Percentiles rank a stretch among this genome's conserved stretches.
Evolutionary conservation across 2,888 invertebrate genomes (phyloP).

Genomic region (Apotomis turbidana): DNA sequence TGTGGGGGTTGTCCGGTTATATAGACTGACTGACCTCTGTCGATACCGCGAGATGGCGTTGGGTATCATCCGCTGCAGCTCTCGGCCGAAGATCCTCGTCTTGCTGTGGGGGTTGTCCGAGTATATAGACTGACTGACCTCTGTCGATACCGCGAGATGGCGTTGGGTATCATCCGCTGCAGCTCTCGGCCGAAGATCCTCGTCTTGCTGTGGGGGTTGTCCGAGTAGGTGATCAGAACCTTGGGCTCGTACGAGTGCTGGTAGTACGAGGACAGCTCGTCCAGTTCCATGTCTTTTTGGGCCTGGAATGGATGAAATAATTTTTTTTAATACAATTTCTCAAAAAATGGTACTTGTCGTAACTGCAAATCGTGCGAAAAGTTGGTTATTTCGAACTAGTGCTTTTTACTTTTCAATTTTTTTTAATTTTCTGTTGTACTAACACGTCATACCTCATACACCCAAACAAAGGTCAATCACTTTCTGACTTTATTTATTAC

Average conservation of each 20-base stretch:
- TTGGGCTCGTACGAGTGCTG: constrained; percentile 94
- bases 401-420: too few relatives aligned
- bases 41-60: constrained; percentile 95
- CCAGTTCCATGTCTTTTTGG: constrained; percentile 89
- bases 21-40: constrained; percentile 79
- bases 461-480: too few relatives aligned
- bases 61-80: constrained; percentile 95
- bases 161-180: constrained; percentile 95
- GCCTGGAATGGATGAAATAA: constrained; percentile 71
- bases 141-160: constrained; percentile 83
- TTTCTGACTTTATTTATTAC: too few relatives aligned
- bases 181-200: constrained; percentile 97
- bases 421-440: too few relatives aligned
- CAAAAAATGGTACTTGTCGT: too few relatives aligned
- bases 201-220: constrained; percentile 95
- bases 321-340: too few relatives aligned
- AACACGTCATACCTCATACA: too few relatives aligned
- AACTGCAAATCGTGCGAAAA: too few relatives aligned
- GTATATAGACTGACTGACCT: too few relatives aligned
- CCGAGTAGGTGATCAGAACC: constrained; percentile 97
- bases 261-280: constrained; percentile 95
- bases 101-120: too few relatives aligned
- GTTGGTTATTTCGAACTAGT: too few relatives aligned
- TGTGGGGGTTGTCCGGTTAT: too few relatives aligned
- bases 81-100: constrained; percentile 96